Evolutionary conservation across 2,113 vertebrate species (phyloP).

Genomic region (Corythornis madagascariensis): DNA sequence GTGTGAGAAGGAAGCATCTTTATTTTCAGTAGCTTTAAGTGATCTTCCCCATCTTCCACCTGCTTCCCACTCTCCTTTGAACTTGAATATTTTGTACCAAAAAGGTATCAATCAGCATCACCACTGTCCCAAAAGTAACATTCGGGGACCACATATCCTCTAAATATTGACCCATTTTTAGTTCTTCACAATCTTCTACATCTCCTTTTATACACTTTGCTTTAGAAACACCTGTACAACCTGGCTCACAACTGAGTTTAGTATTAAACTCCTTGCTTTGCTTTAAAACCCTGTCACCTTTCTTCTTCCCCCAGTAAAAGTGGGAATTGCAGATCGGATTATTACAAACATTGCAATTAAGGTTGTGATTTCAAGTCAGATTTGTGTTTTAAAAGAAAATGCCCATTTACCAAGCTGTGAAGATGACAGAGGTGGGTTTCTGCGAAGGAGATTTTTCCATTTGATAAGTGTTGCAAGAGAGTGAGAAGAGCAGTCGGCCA

Average conservation of each 20-base stretch:
- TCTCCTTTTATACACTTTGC: not conserved
- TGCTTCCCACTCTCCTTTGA: not conserved
- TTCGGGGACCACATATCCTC: not conserved
- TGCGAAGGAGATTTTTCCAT: not conserved
- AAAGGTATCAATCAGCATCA: not conserved
- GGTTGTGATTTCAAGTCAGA: not conserved
- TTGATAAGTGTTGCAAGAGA: conserved; percentile 3
- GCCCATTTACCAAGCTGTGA: not conserved
- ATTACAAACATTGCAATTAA: not conserved
- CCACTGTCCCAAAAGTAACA: not conserved
- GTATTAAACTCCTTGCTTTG: not conserved
- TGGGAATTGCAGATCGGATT: not conserved
- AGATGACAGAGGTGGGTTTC: not conserved
- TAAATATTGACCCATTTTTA: not conserved
- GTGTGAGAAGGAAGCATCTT: not conserved
- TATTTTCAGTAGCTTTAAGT: not conserved
- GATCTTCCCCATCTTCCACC: not conserved
- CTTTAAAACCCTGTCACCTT: not conserved
- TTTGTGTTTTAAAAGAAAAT: not conserved
- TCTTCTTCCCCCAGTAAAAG: not conserved
- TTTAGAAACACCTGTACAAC: not conserved
- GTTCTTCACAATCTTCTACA: not conserved
- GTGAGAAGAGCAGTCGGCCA: not conserved
- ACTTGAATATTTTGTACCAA: not conserved
- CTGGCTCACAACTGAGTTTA: not conserved